These are phyloP conservation scores for Morpho helenor DNA, from an alignment of 2,888 invertebrate genomes.

Conservation along the genomic window DNA sequence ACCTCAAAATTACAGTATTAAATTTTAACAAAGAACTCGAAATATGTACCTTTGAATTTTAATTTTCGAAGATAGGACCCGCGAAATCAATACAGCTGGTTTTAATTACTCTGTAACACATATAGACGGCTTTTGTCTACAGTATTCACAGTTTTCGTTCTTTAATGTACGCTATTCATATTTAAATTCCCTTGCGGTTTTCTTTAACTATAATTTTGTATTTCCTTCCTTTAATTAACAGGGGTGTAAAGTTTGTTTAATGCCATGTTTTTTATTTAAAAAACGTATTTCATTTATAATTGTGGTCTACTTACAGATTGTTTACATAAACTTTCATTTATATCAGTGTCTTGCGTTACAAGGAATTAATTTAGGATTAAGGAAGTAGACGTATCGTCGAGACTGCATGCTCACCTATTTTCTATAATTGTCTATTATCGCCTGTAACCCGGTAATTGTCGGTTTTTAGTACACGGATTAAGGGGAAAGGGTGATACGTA, in stretches of 20 bases:
- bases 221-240: conserved; percentile 20
- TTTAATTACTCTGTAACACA: conserved; percentile 52
- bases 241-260: conserved; percentile 18
- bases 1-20: conserved; percentile 60
- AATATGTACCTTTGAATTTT: conserved; percentile 42
- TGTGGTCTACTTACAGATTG: no score
- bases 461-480: no score
- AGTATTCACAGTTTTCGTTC: conserved; percentile 52
- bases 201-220: conserved; percentile 23
- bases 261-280: conserved; percentile 16
- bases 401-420: no score
- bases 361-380: no score
- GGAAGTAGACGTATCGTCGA: no score
- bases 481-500: no score
- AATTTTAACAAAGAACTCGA: conserved; percentile 50
- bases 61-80: conserved; percentile 34
- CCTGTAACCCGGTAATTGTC: no score
- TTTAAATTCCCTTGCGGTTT: conserved; percentile 38
- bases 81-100: conserved; percentile 49
- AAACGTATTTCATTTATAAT: no score
- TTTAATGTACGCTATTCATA: conserved; percentile 42
- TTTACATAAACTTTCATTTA: no score
- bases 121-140: conserved; percentile 53
- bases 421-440: no score
- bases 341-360: no score